Conservation (phyloP, 2,888 invertebrate genomes). For the Xylota sylvarum region DNA sequence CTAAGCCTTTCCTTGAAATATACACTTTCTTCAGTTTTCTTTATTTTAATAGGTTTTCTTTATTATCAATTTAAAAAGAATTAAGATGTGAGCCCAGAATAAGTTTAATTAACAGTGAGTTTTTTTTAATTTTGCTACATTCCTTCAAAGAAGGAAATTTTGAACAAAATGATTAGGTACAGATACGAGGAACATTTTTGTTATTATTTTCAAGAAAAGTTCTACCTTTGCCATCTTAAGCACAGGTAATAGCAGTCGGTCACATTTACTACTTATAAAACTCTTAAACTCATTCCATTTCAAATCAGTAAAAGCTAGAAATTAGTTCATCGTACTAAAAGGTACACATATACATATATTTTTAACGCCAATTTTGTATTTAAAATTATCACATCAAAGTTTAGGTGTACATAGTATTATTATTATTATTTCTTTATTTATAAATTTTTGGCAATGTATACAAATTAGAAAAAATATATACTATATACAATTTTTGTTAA, state of each 20-base stretch:
- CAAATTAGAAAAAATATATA: constrained; percentile 4
- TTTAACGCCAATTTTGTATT: constrained; percentile 26
- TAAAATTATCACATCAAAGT: constrained; percentile 4
- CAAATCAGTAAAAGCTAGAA: constrained; percentile 1
- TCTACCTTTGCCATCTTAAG: background rate
- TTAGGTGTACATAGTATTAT: constrained; percentile 42
- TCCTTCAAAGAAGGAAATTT: no score
- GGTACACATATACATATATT: constrained; percentile 5
- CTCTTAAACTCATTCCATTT: background rate
- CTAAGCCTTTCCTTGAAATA: background rate
- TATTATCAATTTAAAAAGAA: no score
- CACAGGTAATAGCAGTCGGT: background rate
- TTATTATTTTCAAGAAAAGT: background rate
- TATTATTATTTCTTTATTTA: constrained; percentile 16
- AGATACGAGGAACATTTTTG: no score
- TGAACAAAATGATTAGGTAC: no score
- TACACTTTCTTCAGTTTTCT: background rate
- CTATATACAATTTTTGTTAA: constrained; percentile 28
- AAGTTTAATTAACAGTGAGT: no score
- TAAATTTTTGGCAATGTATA: constrained; percentile 20
- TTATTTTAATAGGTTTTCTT: no score
- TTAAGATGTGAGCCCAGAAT: background rate
- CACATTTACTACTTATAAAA: background rate
- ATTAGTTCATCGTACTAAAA: constrained; percentile 1
- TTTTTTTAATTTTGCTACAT: no score